phyloP scores from a whole-genome alignment of 2,797 vertebrate species.

The Toxotes lorentzi region DNA sequence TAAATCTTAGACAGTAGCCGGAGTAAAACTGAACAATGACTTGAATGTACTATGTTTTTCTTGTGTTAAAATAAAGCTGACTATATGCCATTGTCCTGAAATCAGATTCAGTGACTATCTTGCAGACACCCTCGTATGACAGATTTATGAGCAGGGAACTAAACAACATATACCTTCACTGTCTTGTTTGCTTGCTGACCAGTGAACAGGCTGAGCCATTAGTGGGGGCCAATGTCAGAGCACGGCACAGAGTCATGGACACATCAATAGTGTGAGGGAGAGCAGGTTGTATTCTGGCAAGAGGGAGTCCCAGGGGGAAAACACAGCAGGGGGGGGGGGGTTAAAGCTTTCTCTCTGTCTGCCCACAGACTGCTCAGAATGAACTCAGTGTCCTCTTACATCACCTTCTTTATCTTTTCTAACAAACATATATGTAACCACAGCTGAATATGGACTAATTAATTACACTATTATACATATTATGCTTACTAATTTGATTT shows the following conservation, averaged over 20 bases:
- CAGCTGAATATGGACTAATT: background rate
- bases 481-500: background rate
- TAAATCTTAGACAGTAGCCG: background rate
- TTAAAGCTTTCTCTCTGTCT: constrained; percentile 60
- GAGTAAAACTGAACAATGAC: background rate
- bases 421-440: background rate
- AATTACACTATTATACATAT: background rate
- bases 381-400: constrained; percentile 64
- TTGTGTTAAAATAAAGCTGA: constrained; percentile 2
- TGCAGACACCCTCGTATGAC: background rate
- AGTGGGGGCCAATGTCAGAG: constrained; percentile 73
- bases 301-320: constrained; percentile 60
- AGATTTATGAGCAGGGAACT: constrained; percentile 36
- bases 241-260: constrained; percentile 62
- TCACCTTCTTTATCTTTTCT: constrained; percentile 29
- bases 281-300: constrained; percentile 59
- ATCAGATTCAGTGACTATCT: background rate
- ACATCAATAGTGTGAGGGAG: constrained; percentile 64
- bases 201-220: constrained; percentile 63
- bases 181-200: constrained; percentile 59
- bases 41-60: background rate
- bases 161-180: constrained; percentile 43
- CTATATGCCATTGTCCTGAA: background rate
- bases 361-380: constrained; percentile 33
- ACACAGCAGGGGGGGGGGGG: constrained; percentile 43